These are phyloP conservation scores for Cylloceria caligata DNA, from an alignment of 2,888 invertebrate genomes.

Conservation along the genomic window DNA sequence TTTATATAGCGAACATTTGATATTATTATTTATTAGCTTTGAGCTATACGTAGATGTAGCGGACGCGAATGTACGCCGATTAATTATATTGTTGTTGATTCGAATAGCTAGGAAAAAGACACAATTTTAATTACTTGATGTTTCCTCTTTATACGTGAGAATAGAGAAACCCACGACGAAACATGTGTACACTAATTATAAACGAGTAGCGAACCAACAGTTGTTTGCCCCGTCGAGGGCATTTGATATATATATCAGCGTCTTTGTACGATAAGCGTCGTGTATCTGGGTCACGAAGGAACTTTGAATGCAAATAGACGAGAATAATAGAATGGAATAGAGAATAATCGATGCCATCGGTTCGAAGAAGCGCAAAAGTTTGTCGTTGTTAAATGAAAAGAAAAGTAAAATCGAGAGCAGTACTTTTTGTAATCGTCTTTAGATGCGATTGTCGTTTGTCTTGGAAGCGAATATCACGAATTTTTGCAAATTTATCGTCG, in stretches of 20 bases:
- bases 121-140: conserved; percentile 19
- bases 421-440: conserved; percentile 21
- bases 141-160: conserved; percentile 18
- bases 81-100: conserved; percentile 58
- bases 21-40: conserved; percentile 73
- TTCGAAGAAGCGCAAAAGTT: conserved; percentile 34
- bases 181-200: conserved; percentile 14
- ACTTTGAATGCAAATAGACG: conserved; percentile 32
- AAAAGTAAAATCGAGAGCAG: conserved; percentile 7
- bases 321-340: conserved; percentile 18
- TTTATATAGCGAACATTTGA: conserved; percentile 66
- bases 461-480: conserved; percentile 29
- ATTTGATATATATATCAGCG: conserved; percentile 32
- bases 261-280: conserved; percentile 38
- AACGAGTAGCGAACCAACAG: conserved; percentile 15
- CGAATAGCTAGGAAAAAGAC: conserved; percentile 29
- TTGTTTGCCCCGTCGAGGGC: conserved; percentile 20
- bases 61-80: conserved; percentile 68
- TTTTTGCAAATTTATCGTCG: conserved; percentile 47
- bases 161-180: conserved; percentile 1
- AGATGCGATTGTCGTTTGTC: conserved; percentile 37
- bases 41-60: conserved; percentile 74
- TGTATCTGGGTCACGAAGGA: conserved; percentile 37
- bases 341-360: conserved; percentile 28
- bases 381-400: not conserved